Base-by-base conservation (phyloP, 2,797 vertebrate genomes). In the Pelochelys cantorii region DNA sequence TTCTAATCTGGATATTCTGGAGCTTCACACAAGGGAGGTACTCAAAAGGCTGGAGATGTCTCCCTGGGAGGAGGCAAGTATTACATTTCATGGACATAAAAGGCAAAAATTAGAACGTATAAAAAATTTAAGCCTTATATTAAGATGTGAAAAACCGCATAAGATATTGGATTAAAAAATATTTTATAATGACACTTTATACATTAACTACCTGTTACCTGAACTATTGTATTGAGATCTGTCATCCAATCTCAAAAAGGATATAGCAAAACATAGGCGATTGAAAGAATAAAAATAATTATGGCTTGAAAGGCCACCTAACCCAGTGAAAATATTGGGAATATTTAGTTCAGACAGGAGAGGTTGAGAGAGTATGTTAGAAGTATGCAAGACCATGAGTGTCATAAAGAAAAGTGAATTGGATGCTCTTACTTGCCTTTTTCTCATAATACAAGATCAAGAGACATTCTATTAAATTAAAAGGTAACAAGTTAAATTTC, bases 41-140 rank as follows among this genome's bases (percentile, higher is more conserved):
- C 98, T 99, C 94, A 99, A 98, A 97, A 98, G 99, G 96, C 97
- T 99, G 96, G 99, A 99, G 98, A 99, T 99, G 98, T 98, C 99
- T 11, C 98, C 98, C 0, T 98, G 99, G 94, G 99, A 99, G 95
- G 98, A 99, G 98, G 99, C 98, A 98, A 98, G 98, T 96, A 88
- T 85, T 80, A 34, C 68, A 14, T 88, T 83, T n/a, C 8, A 4
- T 57, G 83, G 12, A 86, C 81, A 48, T 81, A 74, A 59, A 79
- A 79, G 8, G 3, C 27, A 90, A 82, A 94, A 78, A 22, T 8
- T 20, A 71, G 84, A 83, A 25, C 13, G 20, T 42, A 56, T 56
- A 8, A 34, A 86, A 27, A 81, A n/a, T 83, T 56, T 83, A 23
- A 54, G 52, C 3, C 62, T 3, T 85, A 7, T 94, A 71, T 75